phyloP scores from a whole-genome alignment of 2,888 invertebrate genomes.

The Limnephilus auricula region DNA sequence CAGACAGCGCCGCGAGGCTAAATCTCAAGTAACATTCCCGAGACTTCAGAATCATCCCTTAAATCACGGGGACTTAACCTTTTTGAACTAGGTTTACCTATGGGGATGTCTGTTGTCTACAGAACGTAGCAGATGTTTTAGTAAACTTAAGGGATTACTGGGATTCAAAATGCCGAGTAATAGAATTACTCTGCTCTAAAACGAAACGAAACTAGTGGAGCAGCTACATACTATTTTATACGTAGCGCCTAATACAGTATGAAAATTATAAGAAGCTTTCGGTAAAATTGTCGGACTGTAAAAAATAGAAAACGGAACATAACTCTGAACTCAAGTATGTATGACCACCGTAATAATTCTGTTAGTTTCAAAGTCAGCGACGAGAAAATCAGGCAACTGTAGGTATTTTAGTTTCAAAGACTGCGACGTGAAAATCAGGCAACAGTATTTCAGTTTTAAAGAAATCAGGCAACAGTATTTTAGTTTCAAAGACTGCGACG shows the following conservation, averaged over 20 bases:
- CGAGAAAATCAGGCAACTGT: no score
- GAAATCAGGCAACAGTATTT: no score
- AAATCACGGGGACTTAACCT: neutral
- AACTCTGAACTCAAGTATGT: neutral
- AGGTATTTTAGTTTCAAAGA: neutral
- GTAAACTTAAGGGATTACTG: neutral
- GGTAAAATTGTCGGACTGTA: no score
- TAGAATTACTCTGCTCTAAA: neutral
- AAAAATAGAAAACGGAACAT: neutral
- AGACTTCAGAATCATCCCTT: neutral
- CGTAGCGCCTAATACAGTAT: no score
- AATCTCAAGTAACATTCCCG: neutral
- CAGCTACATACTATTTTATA: neutral
- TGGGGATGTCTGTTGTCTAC: neutral
- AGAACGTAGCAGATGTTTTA: neutral
- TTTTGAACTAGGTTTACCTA: neutral
- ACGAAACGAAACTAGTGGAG: neutral
- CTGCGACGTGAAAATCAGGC: neutral
- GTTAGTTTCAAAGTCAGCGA: neutral
- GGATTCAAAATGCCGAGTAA: neutral
- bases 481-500: no score
- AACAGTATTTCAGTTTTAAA: no score
- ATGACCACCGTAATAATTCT: neutral
- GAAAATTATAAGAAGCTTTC: no score
- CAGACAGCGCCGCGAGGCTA: neutral